Conservation (phyloP, 2,797 vertebrate genomes). For the Ambastaia sidthimunki region DNA sequence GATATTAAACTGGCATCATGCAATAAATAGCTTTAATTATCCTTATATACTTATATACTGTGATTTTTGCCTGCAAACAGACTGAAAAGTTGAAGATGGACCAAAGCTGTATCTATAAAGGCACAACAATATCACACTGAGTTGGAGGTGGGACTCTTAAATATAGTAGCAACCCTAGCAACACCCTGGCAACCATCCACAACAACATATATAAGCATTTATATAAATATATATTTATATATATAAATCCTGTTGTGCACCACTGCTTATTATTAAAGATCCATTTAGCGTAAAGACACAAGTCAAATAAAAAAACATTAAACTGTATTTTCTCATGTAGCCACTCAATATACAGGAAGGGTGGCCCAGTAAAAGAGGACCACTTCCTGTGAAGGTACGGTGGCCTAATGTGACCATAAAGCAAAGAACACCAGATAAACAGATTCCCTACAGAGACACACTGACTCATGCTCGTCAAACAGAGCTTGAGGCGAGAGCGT, state of each 20-base stretch:
- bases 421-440: slow-evolving; percentile 22
- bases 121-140: too few relatives aligned
- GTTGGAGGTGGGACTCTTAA: too few relatives aligned
- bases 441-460: slow-evolving; percentile 1
- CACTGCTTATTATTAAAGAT: not conserved
- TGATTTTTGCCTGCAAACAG: too few relatives aligned
- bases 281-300: not conserved
- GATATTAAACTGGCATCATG: not conserved
- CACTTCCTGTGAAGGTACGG: slow-evolving; percentile 26
- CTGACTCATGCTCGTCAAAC: slow-evolving; percentile 25
- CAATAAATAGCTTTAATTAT: not conserved
- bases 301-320: not conserved
- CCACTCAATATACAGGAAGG: slow-evolving; percentile 4
- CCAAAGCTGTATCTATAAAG: too few relatives aligned
- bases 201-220: too few relatives aligned
- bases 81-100: too few relatives aligned
- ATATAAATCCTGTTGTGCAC: too few relatives aligned
- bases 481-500: slow-evolving; percentile 13
- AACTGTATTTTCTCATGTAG: not conserved
- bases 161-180: too few relatives aligned
- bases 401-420: slow-evolving; percentile 28
- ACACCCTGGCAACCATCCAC: too few relatives aligned
- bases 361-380: not conserved
- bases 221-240: too few relatives aligned
- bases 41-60: too few relatives aligned